These are phyloP conservation scores for Mystacornis crossleyi DNA, from an alignment of 2,113 vertebrate genomes.

Conservation along the genomic window DNA sequence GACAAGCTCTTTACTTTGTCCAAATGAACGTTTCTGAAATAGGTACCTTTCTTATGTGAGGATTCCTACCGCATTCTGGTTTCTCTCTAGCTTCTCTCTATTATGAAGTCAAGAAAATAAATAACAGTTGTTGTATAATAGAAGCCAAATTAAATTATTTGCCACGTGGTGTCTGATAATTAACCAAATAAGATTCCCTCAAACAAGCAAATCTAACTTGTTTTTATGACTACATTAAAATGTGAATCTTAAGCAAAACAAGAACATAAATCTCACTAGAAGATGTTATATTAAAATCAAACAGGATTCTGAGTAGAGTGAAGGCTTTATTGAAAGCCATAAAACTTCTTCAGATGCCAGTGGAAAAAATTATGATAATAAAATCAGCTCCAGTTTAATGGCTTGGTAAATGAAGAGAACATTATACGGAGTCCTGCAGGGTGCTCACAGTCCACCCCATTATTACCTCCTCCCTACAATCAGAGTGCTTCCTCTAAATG, in stretches of 20 bases:
- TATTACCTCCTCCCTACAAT: not conserved
- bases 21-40: not conserved
- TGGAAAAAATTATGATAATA: conserved; percentile 54
- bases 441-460: conserved; percentile 16
- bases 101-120: conserved; percentile 30
- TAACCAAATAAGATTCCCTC: conserved; percentile 71
- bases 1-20: not conserved
- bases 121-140: conserved; percentile 22
- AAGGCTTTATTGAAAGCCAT: conserved; percentile 67
- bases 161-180: conserved; percentile 68
- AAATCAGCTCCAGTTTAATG: conserved; percentile 64
- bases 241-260: conserved; percentile 80
- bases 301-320: conserved; percentile 32
- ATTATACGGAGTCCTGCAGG: conserved; percentile 31
- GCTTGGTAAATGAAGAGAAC: conserved; percentile 68
- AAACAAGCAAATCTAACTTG: conserved; percentile 71
- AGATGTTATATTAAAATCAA: conserved; percentile 58
- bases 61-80: not conserved
- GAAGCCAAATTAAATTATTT: conserved; percentile 63
- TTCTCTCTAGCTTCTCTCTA: not conserved
- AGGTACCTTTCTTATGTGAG: not conserved
- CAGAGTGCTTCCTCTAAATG: not conserved
- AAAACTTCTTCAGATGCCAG: conserved; percentile 60
- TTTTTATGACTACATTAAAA: conserved; percentile 75
- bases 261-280: conserved; percentile 76